Evolutionary conservation across 23 tunicate genomes (phyloP), one percentile per base, ranked within the genome.

Genomic region (Pegea sp.): DNA sequence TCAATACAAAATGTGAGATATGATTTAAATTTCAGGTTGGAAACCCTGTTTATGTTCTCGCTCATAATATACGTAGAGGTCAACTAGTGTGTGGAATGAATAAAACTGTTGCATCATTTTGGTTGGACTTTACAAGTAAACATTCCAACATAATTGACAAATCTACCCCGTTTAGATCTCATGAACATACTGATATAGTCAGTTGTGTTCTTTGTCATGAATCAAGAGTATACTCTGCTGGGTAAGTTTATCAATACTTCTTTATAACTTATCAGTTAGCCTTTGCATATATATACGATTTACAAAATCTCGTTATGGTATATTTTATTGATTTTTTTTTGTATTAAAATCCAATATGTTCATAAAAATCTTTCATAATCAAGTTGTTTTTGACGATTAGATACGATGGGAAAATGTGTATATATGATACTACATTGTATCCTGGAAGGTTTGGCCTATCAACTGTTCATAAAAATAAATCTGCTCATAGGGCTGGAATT

Each of bases 401-500:
- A 26, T 84, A 31, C 57, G 95, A 84, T 68, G 86, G 95, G 8
- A 69, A 52, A 33, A 60, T 84, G 28, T 73, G 80, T 52, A 84
- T 84, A 8, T 84, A 84, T 29, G 95, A 84, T 64, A 73, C 95
- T 1, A 84, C 95, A 5, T 29, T 84, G 30, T 73, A 73, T 49
- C 95, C 95, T 44, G 95, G 95, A 7, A 84, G 64, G n/a, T 59
- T 44, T 24, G 95, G 95, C 3, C 55, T 84, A 58, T 72, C 69
- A 28, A 42, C 74, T 16, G 64, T 63, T 24, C 84, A 73, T 53
- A 56, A 52, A 48, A 74, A 50, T 30, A 53, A 48, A 22, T 25
- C 53, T 57, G 95, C 95, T 11, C 95, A 84, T 50, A 84, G 74
- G 0, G 95, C 95, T 48, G 95, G 95, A 7, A 84, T 84, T 43